Evolutionary conservation across 1,140 invertebrate species (phyloP).

Genomic region (Platyscapa corneri): DNA sequence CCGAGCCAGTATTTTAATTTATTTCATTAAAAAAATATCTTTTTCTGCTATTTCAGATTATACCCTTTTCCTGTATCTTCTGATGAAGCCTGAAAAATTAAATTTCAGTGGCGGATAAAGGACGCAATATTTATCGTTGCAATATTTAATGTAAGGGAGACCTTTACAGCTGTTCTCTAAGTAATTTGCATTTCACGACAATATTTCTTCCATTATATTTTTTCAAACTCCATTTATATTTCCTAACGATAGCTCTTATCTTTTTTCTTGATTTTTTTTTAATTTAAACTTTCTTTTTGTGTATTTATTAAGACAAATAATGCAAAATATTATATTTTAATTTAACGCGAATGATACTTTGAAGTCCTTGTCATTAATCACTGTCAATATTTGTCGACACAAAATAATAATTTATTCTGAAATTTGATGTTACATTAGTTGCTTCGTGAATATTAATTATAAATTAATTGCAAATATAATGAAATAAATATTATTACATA

Average conservation of each 20-base stretch:
- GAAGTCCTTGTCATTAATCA: too few relatives aligned
- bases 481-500: not conserved
- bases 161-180: not conserved
- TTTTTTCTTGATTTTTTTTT: not conserved
- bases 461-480: not conserved
- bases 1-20: not conserved
- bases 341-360: too few relatives aligned
- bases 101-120: not conserved
- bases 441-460: not conserved
- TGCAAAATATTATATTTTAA: too few relatives aligned
- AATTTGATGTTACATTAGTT: too few relatives aligned
- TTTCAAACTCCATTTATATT: not conserved
- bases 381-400: too few relatives aligned
- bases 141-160: not conserved
- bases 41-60: not conserved
- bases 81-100: slow-evolving; percentile 32
- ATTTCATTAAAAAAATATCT: not conserved
- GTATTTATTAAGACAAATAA: not conserved
- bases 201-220: not conserved
- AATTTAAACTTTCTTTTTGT: not conserved
- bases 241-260: not conserved
- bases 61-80: not conserved
- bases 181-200: slow-evolving; percentile 33
- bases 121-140: not conserved
- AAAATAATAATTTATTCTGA: too few relatives aligned